Base-by-base conservation (phyloP, 2,888 invertebrate genomes). In the Drosophila niveifrons region DNA sequence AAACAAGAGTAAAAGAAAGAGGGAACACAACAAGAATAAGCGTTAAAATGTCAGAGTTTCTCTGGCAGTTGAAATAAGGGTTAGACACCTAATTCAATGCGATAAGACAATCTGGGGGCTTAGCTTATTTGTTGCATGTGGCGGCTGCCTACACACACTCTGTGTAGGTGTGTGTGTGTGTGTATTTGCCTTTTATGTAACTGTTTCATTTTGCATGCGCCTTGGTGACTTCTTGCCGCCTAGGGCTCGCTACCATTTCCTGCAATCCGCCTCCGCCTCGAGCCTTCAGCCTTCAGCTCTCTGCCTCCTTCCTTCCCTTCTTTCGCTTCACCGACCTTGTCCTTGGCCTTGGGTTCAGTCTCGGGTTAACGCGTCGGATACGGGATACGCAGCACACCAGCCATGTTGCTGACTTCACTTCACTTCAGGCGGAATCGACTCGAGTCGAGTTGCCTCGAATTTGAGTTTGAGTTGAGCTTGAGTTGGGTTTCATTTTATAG, bases 81-180 rank as follows among this genome's bases (percentile, higher is more conserved):
- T 79, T 79, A 79, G 80, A 79, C 79, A 79, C 79, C 79, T 80
- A 79, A 79, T 79, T 79, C 80, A 75, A 77, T 75, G 79, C 72
- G 80, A 80, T 79, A 79, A 79, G 80, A 75, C 79, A 79, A 79
- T 79, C 80, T 78, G 58, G 63, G 78, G 79, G 74, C 78, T 76
- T 69, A 72, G 75, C 80, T 77, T 79, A 80, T 79, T 79, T 79
- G 80, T 79, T 80, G 79, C 80, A 79, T 79, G 80, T 44, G 69
- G 73, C 73, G 66, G 73, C 73, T 53, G 18, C 64, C 36, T 36
- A 47, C 47, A 15, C 23, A 13, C 31, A 10, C 44, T 18, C n/a
- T 51, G n/a, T 61, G 17, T 59, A 13, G 51, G 8, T 56, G 28
- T 56, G 11, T 58, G 44, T 41, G 1, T 50, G 8, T 41, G 61